These are phyloP conservation scores for Clarias batrachus DNA, from an alignment of 2,113 vertebrate species.

Conservation along the genomic window DNA sequence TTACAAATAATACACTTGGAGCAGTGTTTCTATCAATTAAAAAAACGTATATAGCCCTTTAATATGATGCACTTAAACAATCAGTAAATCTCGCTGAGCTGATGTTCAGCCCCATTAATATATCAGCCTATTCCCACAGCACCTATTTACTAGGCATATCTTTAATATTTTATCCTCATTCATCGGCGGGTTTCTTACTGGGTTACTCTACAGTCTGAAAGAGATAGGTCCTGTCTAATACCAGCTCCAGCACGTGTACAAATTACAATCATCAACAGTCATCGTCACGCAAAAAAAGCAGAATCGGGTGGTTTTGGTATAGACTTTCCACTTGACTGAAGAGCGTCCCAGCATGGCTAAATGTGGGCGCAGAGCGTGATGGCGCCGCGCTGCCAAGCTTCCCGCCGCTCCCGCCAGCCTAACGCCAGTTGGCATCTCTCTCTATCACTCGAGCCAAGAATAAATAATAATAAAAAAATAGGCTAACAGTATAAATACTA, in stretches of 20 bases:
- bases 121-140: constrained; percentile 10
- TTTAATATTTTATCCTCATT: constrained; percentile 23
- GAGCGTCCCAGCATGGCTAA: constrained; percentile 71
- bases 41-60: constrained; percentile 65
- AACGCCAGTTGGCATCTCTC: constrained; percentile 72
- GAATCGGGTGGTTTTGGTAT: constrained; percentile 53
- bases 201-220: neutral
- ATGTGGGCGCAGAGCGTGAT: constrained; percentile 72
- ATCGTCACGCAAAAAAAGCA: constrained; percentile 20
- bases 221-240: neutral
- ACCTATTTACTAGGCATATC: constrained; percentile 4
- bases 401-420: constrained; percentile 63
- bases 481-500: constrained; percentile 69
- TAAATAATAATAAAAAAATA: constrained; percentile 50
- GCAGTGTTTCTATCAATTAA: constrained; percentile 76
- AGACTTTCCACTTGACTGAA: constrained; percentile 68
- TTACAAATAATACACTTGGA: constrained; percentile 71
- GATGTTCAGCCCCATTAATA: constrained; percentile 42
- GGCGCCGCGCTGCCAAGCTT: constrained; percentile 67
- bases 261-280: constrained; percentile 36
- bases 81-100: constrained; percentile 58
- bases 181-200: neutral
- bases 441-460: constrained; percentile 64
- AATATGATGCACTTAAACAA: constrained; percentile 60
- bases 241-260: constrained; percentile 8